Evolutionary conservation across 2,888 invertebrate species (phyloP).

Genomic region (Hypena proboscidalis): DNA sequence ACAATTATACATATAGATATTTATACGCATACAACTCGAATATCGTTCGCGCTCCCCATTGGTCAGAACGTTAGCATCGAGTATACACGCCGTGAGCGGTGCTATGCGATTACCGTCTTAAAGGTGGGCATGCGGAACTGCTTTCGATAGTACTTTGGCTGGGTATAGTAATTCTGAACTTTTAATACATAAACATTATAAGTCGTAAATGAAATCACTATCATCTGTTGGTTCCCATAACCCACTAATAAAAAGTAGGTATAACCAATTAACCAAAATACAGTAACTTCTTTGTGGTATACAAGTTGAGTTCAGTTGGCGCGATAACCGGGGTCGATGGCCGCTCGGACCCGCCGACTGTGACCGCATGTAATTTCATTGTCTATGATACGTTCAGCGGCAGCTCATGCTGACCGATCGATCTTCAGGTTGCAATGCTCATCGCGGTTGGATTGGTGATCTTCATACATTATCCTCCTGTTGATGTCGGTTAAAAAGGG

Average conservation of each 20-base stretch:
- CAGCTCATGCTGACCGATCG: neutral
- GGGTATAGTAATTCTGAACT: too few relatives aligned
- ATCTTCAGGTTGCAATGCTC: too few relatives aligned
- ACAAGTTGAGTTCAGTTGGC: conserved; percentile 31
- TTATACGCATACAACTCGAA: too few relatives aligned
- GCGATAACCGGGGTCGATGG: conserved; percentile 32
- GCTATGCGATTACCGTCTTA: too few relatives aligned
- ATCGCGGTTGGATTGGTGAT: neutral
- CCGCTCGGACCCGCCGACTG: conserved; percentile 31
- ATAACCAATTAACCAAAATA: conserved; percentile 11
- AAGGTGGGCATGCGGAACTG: too few relatives aligned
- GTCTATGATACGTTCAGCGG: conserved; percentile 30
- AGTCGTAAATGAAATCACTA: conserved; percentile 5
- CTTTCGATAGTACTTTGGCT: too few relatives aligned
- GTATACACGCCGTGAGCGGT: too few relatives aligned
- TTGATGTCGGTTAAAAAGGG: too few relatives aligned
- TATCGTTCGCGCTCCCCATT: too few relatives aligned
- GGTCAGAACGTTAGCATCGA: too few relatives aligned
- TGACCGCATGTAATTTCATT: conserved; percentile 34
- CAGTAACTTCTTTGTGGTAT: conserved; percentile 21
- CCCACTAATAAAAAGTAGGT: conserved; percentile 4
- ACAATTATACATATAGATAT: too few relatives aligned
- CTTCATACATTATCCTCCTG: neutral
- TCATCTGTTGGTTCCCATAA: conserved; percentile 15
- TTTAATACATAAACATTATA: too few relatives aligned